Evolutionary conservation across 2,888 invertebrate genomes (phyloP), one percentile per base, ranked within the genome.

Genomic region (Melieria picta): DNA sequence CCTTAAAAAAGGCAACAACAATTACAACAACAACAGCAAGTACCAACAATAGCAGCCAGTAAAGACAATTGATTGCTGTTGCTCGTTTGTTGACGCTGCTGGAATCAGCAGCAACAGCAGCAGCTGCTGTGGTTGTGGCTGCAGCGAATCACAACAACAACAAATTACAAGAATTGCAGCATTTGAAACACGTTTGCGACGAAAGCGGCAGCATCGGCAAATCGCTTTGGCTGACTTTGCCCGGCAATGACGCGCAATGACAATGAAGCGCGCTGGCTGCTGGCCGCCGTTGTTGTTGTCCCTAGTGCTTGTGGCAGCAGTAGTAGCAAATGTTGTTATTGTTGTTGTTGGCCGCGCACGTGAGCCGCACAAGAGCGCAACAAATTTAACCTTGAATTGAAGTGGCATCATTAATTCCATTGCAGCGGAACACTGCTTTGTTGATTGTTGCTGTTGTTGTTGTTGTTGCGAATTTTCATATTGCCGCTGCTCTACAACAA

Each of bases 371-470:
- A 55, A 76, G 74, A 72, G 76, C 77, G 79, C 77, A 71, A 75
- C 75, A 76, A 76, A 73, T 67, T 63, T 80, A 84, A 83, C 82
- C 84, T 84, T 84, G 84, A 83, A 82, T 83, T 80, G 79, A 75
- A 82, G 78, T 78, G 79, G 80, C 73, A 77, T 75, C 75, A 73
- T 74, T 74, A 72, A 72, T 69, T 69, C 7, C 56, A 67, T 67
- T 67, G 61, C 48, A 67, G 50, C 60, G 30, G 58, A 67, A 67
- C 67, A 67, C 67, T 61, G 58, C 56, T 69, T 69, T 46, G 63
- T 42, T 69, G 69, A 62, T 61, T 62, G 61, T 69, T 57, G 11
- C 16, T 16, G n/a, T 60, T 67, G 50, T 61, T 62, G 61, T 30
- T 30, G 58, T 52, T 52, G 61, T 52, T 60, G 50, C 60, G 47